Base-by-base conservation (phyloP, 2,888 invertebrate species). In the Xestia ashworthii region DNA sequence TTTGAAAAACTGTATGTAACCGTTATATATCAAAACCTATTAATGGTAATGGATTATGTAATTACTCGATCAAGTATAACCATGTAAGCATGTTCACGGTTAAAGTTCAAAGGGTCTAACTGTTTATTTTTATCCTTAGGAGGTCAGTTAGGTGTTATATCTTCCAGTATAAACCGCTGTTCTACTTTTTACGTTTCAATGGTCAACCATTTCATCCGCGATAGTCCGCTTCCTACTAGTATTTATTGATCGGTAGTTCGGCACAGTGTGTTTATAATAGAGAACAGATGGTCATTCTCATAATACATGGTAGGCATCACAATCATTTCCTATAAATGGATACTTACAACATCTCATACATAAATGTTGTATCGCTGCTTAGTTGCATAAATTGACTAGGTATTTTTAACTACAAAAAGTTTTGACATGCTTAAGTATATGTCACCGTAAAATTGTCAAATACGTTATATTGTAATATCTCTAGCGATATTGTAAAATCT, bases 181-280 rank as follows among this genome's bases (percentile, higher is more conserved):
- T 78, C 76, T 74, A 87, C 71, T 88, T 84, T 87, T 86, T 78
- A 86, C 85, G 78, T 74, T 87, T 82, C 73, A 88, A 55, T 77
- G 82, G 64, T 77, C 74, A 84, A 67, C 38, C 75, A 78, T 87
- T 88, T 82, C 68, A 83, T 78, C 87, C 64, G 71, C 73, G 79
- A 74, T 77, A 75, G 50, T 68, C 65, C 68, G 85, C 65, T 87
- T 83, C 83, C 77, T 74, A 78, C 64, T 75, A 72, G 14, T 65
- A 22, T 68, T 60, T 78, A 88, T 81, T 78, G 71, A 75, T 82
- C 60, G 64, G 64, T 70, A 71, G 55, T 75, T 74, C 25, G 62
- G 14, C 66, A 67, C 50, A 55, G 58, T 67, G 62, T 80, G 74
- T 80, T 87, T 74, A 66, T 70, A 72, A 53, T 41, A 76, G 53